Percentiles rank a stretch among this genome's conserved stretches.
Evolutionary conservation across 2,113 vertebrate species (phyloP).

Genomic region (Miniopterus natalensis): DNA sequence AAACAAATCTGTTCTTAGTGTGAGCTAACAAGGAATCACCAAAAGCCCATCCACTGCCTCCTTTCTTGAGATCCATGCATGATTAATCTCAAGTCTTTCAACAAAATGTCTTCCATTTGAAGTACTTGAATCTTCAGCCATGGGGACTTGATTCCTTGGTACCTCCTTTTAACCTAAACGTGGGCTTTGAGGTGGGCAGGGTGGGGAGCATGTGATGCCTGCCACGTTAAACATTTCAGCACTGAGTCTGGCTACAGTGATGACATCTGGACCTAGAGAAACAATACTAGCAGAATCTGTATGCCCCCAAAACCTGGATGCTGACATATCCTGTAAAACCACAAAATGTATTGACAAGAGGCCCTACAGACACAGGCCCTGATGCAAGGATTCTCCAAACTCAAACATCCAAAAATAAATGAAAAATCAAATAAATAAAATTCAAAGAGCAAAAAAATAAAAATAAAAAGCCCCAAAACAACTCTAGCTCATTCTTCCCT

Average conservation of each 20-base stretch:
- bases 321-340: background rate
- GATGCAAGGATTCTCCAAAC: background rate
- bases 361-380: background rate
- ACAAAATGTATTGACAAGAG: background rate
- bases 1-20: slow-evolving; percentile 4
- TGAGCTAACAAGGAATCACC: background rate
- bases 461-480: background rate
- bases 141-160: background rate
- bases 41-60: background rate
- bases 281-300: background rate
- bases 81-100: background rate
- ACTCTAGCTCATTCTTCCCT: slow-evolving; percentile 38
- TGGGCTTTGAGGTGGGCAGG: background rate
- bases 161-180: background rate
- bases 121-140: background rate
- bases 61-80: background rate
- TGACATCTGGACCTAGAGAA: background rate
- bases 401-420: slow-evolving; percentile 18
- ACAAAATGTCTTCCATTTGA: background rate
- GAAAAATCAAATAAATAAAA: background rate
- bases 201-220: background rate
- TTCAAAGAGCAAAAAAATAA: background rate
- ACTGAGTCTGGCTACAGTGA: background rate
- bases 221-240: background rate
- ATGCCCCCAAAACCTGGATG: background rate